Evolutionary conservation across 2,113 vertebrate species (phyloP), one percentile per base, ranked within the genome.

Genomic region (Amblyopsis rosae): DNA sequence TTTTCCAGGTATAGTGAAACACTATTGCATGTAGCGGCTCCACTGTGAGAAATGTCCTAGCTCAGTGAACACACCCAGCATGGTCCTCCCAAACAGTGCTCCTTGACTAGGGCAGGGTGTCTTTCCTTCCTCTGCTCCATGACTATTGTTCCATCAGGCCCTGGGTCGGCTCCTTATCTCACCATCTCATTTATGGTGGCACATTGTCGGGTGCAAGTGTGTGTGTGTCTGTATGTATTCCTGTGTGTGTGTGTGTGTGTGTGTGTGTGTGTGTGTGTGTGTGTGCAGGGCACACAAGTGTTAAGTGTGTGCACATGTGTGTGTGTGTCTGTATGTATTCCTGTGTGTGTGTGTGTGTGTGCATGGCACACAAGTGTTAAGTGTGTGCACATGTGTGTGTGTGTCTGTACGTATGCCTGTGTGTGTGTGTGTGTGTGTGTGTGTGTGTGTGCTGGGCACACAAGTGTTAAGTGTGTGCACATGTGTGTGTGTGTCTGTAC

Each of bases 81-180:
- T 85, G 88, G 89, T 89, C 89, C 88, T 89, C 73, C 84, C 76
- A 91, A 88, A 91, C 87, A 91, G 88, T 86, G 89, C 87, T 88
- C 89, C 88, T 86, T 87, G 86, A 86, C 89, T 88, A 87, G 87
- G 72, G 80, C 69, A 68, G 59, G 80, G 78, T 73, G 76, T 41
- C 79, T 80, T 45, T 65, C 84, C 83, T 69, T 80, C 84, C 85
- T 77, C 81, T 82, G 35, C 35, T 85, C 78, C 84, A 71, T 80
- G 76, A 74, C 82, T 61, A 91, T 89, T 91, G 89, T 90, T 90
- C 73, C 70, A 59, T 62, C 19, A 26, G 79, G 70, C 71, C 73
- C 84, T 61, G 69, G 51, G 67, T 51, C 64, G 71, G 70, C 79
- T 86, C 86, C 70, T 69, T 81, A 76, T 79, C 76, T 47, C 67